These are phyloP conservation scores for Sthenelais limicola DNA, from an alignment of 2,888 invertebrate species.

Conservation along the genomic window DNA sequence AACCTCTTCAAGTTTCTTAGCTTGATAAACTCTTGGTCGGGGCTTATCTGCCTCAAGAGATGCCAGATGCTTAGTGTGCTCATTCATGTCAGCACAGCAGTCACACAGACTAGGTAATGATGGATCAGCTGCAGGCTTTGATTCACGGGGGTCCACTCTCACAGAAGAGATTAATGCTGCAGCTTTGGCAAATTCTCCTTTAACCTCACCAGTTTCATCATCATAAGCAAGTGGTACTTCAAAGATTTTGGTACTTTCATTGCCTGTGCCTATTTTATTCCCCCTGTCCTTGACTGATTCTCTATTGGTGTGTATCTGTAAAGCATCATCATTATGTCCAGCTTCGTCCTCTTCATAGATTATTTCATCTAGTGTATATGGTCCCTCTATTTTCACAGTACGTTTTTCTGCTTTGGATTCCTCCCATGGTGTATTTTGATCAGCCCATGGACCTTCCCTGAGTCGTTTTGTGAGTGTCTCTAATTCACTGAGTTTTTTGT, in stretches of 20 bases:
- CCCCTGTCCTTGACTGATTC: no score
- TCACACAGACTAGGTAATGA: background rate
- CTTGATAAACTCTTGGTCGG: conserved; percentile 4
- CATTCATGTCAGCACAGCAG: conserved; percentile 27
- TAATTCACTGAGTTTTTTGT: conserved; percentile 3
- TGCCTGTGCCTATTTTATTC: background rate
- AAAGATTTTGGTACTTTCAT: background rate
- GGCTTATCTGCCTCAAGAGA: conserved; percentile 4
- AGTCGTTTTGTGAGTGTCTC: background rate
- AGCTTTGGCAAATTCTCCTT: conserved; percentile 8
- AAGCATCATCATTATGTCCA: no score
- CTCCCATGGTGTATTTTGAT: no score
- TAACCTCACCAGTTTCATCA: conserved; percentile 14
- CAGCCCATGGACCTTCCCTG: conserved; percentile 1
- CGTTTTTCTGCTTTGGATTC: background rate
- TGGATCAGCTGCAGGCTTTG: conserved; percentile 1
- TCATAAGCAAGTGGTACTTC: conserved; percentile 5
- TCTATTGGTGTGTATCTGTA: background rate
- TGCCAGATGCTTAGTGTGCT: conserved; percentile 10
- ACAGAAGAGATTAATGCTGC: conserved; percentile 8
- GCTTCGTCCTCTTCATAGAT: conserved; percentile 5
- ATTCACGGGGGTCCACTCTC: conserved; percentile 8
- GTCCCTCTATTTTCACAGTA: background rate
- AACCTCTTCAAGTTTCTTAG: background rate
- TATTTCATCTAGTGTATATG: conserved; percentile 10